A percentile compares a stretch with the other conserved stretches of the same genome.
phyloP scores from a whole-genome alignment of 2,888 invertebrate genomes.

The Agrochola lota region DNA sequence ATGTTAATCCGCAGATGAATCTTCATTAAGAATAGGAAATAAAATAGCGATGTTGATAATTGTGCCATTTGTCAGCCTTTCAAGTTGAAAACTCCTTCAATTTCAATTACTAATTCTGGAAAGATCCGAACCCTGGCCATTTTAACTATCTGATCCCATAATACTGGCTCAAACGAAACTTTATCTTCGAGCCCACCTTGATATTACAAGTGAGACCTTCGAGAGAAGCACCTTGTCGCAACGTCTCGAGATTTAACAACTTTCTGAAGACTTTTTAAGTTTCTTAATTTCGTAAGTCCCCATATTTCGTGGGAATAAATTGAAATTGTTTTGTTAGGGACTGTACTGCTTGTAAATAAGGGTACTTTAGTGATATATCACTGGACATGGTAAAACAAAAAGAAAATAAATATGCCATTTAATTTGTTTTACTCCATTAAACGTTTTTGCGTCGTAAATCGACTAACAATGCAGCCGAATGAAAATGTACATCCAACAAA shows the following conservation, averaged over 20 bases:
- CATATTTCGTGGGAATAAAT: slow-evolving; percentile 75
- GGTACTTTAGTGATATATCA: slow-evolving; percentile 41
- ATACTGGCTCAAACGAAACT: slow-evolving; percentile 66
- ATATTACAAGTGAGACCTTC: slow-evolving; percentile 75
- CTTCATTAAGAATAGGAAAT: slow-evolving; percentile 27
- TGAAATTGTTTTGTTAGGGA: slow-evolving; percentile 73
- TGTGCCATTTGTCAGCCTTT: slow-evolving; percentile 56
- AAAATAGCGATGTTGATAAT: slow-evolving; percentile 34
- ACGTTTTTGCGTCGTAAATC: slow-evolving; percentile 11
- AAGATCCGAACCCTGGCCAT: slow-evolving; percentile 59
- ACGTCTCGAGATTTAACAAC: slow-evolving; percentile 79
- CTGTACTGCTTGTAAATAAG: slow-evolving; percentile 50
- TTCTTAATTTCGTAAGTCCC: slow-evolving; percentile 79
- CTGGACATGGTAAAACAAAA: slow-evolving; percentile 5
- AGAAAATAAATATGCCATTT: background rate
- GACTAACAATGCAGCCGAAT: background rate
- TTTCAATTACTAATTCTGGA: slow-evolving; percentile 64
- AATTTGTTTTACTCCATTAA: slow-evolving; percentile 27
- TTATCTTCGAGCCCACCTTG: slow-evolving; percentile 69
- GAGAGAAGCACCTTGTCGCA: slow-evolving; percentile 75
- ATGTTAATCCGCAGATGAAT: slow-evolving; percentile 36
- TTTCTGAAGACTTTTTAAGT: slow-evolving; percentile 80
- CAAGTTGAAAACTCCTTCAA: slow-evolving; percentile 59
- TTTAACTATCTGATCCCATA: slow-evolving; percentile 70
- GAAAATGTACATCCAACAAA: background rate